Conservation (phyloP, 1,140 invertebrate species). For the Thalassaphorura encarpata region DNA sequence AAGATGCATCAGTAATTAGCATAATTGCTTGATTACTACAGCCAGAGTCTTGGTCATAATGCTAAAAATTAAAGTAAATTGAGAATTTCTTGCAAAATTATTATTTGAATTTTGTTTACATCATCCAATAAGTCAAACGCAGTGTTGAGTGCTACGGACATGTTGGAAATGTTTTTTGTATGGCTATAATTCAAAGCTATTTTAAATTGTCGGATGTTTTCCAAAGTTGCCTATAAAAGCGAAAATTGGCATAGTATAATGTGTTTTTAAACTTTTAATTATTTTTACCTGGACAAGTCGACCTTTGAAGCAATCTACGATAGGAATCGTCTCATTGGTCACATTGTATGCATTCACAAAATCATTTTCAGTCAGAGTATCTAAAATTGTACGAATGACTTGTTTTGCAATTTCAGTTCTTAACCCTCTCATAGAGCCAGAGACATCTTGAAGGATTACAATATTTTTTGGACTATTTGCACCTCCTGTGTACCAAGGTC, state of each 20-base stretch:
- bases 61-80: no score
- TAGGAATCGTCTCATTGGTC: slow-evolving; percentile 50
- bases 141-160: slow-evolving; percentile 73
- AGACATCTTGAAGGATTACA: slow-evolving; percentile 85
- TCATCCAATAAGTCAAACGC: slow-evolving; percentile 81
- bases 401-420: slow-evolving; percentile 86
- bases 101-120: no score
- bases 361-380: slow-evolving; percentile 96
- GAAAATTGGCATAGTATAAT: slow-evolving; percentile 18
- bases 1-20: slow-evolving; percentile 95
- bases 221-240: slow-evolving; percentile 66
- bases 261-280: no score
- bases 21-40: slow-evolving; percentile 98
- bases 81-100: no score
- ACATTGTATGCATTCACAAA: slow-evolving; percentile 87
- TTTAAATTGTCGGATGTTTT: slow-evolving; percentile 76
- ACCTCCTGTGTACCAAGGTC: slow-evolving; percentile 93
- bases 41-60: no score
- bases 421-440: slow-evolving; percentile 96
- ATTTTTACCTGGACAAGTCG: slow-evolving; percentile 72
- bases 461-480: slow-evolving; percentile 96
- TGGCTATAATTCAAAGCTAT: slow-evolving; percentile 50
- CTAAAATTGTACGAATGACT: slow-evolving; percentile 75
- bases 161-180: slow-evolving; percentile 87
- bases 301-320: slow-evolving; percentile 70